A percentile compares a stretch with the other conserved stretches of the same genome.
phyloP scores from a whole-genome alignment of 2,113 vertebrate species.

The cattle (Bos taurus) region ARS-UCD2.0 NC_037337.1:78259501-78260000 shows the following conservation, averaged over 20 bases:
- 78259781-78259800: background rate
- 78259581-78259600: background rate
- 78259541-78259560: background rate
- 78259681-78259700: too few species aligned
- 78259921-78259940: background rate
- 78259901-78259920: background rate
- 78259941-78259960: background rate
- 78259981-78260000: background rate
- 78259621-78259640: background rate
- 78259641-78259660: background rate
- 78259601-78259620: background rate
- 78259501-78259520: background rate
- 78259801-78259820: conserved; percentile 12
- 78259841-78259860: background rate
- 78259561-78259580: background rate
- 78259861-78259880: background rate
- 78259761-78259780: conserved; percentile 25
- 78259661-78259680: background rate
- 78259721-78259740: background rate
- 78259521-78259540: background rate
- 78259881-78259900: background rate
- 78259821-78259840: background rate
- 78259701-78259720: background rate
- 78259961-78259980: background rate
- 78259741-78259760: background rate